Percentiles rank a stretch among this genome's conserved stretches.
These are phyloP conservation scores for Cynocephalus volans DNA, from an alignment of 2,113 vertebrate species.

Conservation along the genomic window DNA sequence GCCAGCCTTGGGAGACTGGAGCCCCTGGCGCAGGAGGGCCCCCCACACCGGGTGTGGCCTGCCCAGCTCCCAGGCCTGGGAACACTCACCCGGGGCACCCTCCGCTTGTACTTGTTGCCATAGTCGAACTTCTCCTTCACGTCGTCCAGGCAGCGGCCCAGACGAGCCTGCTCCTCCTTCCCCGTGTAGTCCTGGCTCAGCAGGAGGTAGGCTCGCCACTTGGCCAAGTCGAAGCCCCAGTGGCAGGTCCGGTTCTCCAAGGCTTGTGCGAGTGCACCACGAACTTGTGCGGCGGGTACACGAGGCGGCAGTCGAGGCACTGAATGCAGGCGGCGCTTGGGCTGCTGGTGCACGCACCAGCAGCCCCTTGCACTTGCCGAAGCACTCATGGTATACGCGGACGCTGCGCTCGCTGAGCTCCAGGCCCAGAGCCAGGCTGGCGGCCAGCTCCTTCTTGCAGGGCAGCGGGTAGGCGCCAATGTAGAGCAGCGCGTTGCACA, in stretches of 20 bases:
- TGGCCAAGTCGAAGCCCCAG: constrained; percentile 99
- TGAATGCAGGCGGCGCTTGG: constrained; percentile 97
- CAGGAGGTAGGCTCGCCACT: constrained; percentile 99
- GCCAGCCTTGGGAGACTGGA: neutral
- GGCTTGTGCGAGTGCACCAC: constrained; percentile 99
- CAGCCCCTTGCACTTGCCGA: constrained; percentile 98
- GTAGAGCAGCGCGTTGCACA: constrained; percentile 98
- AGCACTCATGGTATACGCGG: constrained; percentile 99
- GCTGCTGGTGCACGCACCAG: constrained; percentile 96
- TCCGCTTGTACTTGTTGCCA: constrained; percentile 98
- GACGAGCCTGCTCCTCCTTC: constrained; percentile 96
- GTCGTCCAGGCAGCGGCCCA: constrained; percentile 96
- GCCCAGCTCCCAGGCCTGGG: neutral
- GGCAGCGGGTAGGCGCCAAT: constrained; percentile 96
- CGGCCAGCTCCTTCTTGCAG: constrained; percentile 94
- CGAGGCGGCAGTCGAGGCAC: constrained; percentile 98
- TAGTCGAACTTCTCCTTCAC: constrained; percentile 99
- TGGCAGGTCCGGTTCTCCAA: constrained; percentile 99
- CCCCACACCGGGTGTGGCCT: neutral
- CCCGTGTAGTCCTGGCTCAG: constrained; percentile 98
- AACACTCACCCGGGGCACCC: constrained; percentile 95
- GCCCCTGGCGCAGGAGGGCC: neutral
- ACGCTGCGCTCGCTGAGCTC: constrained; percentile 96
- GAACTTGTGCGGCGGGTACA: constrained; percentile 98
- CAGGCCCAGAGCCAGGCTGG: constrained; percentile 92